phyloP scores from a whole-genome alignment of 2,797 vertebrate species.

The Micropoecilia bifurca region DNA sequence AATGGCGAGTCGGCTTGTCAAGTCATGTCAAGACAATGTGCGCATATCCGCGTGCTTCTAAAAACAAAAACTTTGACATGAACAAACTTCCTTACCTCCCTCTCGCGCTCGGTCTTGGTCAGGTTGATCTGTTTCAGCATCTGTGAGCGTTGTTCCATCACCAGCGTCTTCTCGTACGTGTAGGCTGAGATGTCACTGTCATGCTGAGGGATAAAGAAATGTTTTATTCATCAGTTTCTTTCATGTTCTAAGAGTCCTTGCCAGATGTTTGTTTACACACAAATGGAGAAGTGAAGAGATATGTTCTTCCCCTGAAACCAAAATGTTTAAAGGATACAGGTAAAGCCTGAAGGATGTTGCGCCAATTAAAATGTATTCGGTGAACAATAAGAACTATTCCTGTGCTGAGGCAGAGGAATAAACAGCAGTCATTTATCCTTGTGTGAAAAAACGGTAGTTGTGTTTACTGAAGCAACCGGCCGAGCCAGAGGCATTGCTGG shows the following conservation, averaged over 20 bases:
- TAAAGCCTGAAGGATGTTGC: background rate
- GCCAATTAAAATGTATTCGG: slow-evolving; percentile 8
- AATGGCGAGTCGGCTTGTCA: slow-evolving; percentile 41
- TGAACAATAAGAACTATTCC: slow-evolving; percentile 1
- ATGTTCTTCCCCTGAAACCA: background rate
- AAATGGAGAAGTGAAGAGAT: slow-evolving; percentile 1
- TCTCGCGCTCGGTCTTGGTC: slow-evolving; percentile 94
- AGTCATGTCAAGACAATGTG: slow-evolving; percentile 40
- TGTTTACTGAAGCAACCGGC: slow-evolving; percentile 27
- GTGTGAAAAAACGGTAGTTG: slow-evolving; percentile 14
- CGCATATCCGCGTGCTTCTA: slow-evolving; percentile 17
- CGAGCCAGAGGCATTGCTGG: slow-evolving; percentile 8
- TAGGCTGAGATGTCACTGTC: slow-evolving; percentile 98
- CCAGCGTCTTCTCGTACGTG: slow-evolving; percentile 96
- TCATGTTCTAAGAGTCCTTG: background rate
- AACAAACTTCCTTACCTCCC: slow-evolving; percentile 84
- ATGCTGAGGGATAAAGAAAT: slow-evolving; percentile 78
- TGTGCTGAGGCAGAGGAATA: background rate
- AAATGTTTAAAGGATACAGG: background rate
- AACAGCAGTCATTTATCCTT: slow-evolving; percentile 12
- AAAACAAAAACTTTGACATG: slow-evolving; percentile 21
- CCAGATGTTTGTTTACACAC: background rate
- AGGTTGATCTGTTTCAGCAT: slow-evolving; percentile 98
- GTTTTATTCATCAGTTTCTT: background rate
- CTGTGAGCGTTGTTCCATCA: slow-evolving; percentile 98